Base-by-base conservation (phyloP, 2,888 invertebrate species). In the Eupithecia insigniata region DNA sequence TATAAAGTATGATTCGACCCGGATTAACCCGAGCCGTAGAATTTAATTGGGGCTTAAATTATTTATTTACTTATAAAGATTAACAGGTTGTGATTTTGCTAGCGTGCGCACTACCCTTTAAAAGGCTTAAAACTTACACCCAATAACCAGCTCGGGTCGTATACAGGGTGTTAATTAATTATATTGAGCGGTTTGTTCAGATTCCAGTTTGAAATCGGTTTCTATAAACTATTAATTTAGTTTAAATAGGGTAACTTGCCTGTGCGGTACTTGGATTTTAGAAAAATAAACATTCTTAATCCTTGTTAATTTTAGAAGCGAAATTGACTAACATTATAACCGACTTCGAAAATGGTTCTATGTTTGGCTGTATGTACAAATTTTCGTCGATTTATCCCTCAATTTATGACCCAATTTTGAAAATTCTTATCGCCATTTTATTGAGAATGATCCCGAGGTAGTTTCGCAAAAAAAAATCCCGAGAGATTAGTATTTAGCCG, bases 11-110 rank as follows among this genome's bases (percentile, higher is more conserved):
- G 51, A 70, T 70, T 73, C 26, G 30, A 71, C 72, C 72, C 64
- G 71, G 70, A 67, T 75, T 70, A 79, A 69, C 70, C 73, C 61
- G 68, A 74, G 65, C 62, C 69, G 58, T 28, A 61, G 60, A 73
- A 61, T 76, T 76, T 77, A 77, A 78, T 80, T 78, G 77, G 68
- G 60, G 72, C 58, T 74, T 77, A 74, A 76, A 78, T 78, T 76
- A 79, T 80, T 79, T 77, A 79, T 73, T 69, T 69, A 66, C 61
- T 71, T 61, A 66, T 71, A 62, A 70, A 66, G 68, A 74, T 74
- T 74, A 71, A 65, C 61, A 61, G 65, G 18, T 51, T 68, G 68
- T 66, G 66, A 68, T 67, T 74, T 74, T 8, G 70, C 61, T 10
- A 55, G 46, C 62, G 69, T 64, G 28, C 64, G 55, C 34, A 65